Percentiles rank a stretch among this genome's conserved stretches.
Conservation (phyloP, 2,888 invertebrate species). For the Acrobasis consociella region DNA sequence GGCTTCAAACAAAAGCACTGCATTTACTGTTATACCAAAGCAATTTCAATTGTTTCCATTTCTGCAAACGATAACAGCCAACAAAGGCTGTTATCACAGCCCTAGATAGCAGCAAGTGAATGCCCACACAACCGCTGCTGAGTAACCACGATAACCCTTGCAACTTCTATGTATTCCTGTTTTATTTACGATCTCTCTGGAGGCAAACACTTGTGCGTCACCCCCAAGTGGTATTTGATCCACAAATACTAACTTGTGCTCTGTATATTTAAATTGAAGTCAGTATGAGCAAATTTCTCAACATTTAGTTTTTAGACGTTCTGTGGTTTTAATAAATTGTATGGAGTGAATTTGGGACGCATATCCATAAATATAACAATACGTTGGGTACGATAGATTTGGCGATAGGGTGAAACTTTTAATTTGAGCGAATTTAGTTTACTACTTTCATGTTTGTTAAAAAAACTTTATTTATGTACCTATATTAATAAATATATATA, state of each 20-base stretch:
- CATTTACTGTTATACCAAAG: not conserved
- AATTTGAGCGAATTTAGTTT: too few species aligned
- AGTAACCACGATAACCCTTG: constrained; percentile 65
- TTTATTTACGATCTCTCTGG: constrained; percentile 75
- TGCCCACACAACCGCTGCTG: constrained; percentile 40
- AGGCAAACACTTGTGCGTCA: constrained; percentile 78
- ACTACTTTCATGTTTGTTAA: too few species aligned
- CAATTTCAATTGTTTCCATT: constrained; percentile 15
- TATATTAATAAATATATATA: too few species aligned
- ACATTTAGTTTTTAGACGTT: constrained; percentile 1
- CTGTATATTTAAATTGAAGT: constrained; percentile 10
- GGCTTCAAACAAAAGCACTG: constrained; percentile 10
- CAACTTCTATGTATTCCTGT: constrained; percentile 45
- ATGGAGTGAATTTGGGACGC: not conserved
- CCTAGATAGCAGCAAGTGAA: constrained; percentile 13
- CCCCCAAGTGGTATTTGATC: constrained; percentile 62
- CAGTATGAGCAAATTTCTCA: not conserved
- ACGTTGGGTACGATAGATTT: not conserved
- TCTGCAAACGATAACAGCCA: constrained; percentile 14
- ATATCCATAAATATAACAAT: not conserved
- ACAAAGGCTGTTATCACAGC: constrained; percentile 19
- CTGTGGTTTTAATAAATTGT: not conserved
- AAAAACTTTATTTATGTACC: too few species aligned
- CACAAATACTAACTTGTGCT: constrained; percentile 71
- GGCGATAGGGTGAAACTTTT: too few species aligned